Percentiles rank a stretch among this genome's conserved stretches.
Evolutionary conservation across 2,797 vertebrate genomes (phyloP).

Genomic region (Chlorospingus flavigularis): DNA sequence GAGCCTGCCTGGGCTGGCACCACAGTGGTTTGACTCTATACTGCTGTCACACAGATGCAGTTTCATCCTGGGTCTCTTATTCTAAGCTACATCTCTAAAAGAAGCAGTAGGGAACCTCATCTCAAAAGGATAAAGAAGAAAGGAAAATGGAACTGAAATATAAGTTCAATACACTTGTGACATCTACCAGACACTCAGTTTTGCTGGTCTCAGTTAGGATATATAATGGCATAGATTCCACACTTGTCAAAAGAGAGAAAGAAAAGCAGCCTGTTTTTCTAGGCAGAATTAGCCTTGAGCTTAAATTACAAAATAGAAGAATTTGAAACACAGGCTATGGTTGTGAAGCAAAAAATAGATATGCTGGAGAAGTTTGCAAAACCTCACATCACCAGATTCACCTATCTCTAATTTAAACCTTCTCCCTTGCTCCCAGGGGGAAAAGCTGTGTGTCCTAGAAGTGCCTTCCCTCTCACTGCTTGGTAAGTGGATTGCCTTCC

Average conservation of each 20-base stretch:
- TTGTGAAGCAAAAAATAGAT: constrained; percentile 4
- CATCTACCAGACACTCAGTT: neutral
- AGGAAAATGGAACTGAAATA: neutral
- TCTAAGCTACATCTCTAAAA: neutral
- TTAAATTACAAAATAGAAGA: neutral
- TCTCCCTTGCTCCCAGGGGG: neutral
- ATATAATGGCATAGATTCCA: neutral
- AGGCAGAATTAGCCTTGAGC: neutral
- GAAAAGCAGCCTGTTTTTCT: neutral
- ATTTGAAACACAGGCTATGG: neutral
- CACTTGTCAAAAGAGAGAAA: neutral
- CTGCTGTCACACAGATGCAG: accelerated
- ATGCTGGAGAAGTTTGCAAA: constrained; percentile 7
- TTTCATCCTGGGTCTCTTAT: neutral
- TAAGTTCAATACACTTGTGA: neutral
- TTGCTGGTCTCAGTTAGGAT: neutral
- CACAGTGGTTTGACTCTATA: neutral
- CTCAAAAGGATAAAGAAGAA: neutral
- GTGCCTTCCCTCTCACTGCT: neutral
- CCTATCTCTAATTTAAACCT: neutral
- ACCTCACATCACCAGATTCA: constrained; percentile 1
- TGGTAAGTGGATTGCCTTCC: constrained; percentile 14
- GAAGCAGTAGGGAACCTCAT: neutral
- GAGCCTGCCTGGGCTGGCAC: neutral
- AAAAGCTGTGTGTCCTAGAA: neutral